Base-by-base conservation (phyloP, 1,140 invertebrate genomes). In the Drosophila serrata region DNA sequence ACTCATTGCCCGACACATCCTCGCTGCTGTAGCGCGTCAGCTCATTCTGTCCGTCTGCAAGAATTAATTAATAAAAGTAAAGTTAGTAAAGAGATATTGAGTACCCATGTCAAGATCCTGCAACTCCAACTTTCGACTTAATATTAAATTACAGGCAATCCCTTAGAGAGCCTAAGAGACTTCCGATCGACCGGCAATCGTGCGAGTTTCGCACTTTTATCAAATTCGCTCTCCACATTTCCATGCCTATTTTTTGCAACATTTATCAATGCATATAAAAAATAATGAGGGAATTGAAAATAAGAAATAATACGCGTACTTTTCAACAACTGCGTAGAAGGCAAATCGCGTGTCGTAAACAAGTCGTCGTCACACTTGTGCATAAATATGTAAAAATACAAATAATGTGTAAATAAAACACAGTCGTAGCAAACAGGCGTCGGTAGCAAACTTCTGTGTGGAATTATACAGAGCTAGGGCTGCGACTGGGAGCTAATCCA, bases 1-100 rank as follows among this genome's bases (percentile, higher is more conserved):
- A 93, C 75, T 92, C 91, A 67, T 93, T 93, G 22, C 91, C 92
- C 53, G 92, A 93, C 70, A 91, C 91, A 80, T 92, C 91, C 60
- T 92, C 92, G 87, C 92, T 92, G 76, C 91, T 92, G 61, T 93
- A 93, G 72, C 92, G 91, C 53, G 90, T 92, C 45, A 91, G 75
- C 77, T 92, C 92, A 82, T 92, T 92, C 57, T 92, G 91, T 12
- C 87, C 91, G 77, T 85, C 91, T 92, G 46, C 8, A 85, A 31
- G 2, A 7, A 27, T 33, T 9, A 37, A 48, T 15, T 1, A 53
- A 53, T 15, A 24, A 33, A 45, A n/a, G 4, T 11, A 68, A 59
- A 42, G 12, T 62, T 35, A 35, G 9, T 72, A 12, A 56, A 24
- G 8, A 56, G 27, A 22, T 39, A 27, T 35, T 11, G 17, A 27